Conservation (phyloP, 2,797 vertebrate genomes). For the Phrynocephalus vlangalii region DNA sequence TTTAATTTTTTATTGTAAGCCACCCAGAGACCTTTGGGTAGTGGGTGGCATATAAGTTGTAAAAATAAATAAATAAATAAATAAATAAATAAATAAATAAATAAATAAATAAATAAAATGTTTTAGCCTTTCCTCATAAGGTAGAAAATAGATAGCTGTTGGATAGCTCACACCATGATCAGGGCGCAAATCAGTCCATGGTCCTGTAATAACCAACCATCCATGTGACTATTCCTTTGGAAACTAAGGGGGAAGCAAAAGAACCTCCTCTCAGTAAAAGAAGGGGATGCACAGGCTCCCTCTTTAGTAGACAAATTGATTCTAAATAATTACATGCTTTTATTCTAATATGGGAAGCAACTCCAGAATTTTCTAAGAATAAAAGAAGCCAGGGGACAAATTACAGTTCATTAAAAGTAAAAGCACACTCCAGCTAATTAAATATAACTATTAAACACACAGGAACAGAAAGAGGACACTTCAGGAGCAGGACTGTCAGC, state of each 20-base stretch:
- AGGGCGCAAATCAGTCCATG: too few relatives aligned
- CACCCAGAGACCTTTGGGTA: too few relatives aligned
- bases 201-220: too few relatives aligned
- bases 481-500: neutral
- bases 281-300: neutral
- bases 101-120: too few relatives aligned
- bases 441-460: neutral
- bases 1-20: too few relatives aligned
- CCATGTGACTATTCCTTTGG: neutral
- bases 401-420: neutral
- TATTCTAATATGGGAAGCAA: neutral
- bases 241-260: neutral
- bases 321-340: neutral
- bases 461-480: neutral
- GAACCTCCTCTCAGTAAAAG: too few relatives aligned
- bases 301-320: neutral
- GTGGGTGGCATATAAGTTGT: too few relatives aligned
- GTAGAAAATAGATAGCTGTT: too few relatives aligned
- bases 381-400: neutral
- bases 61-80: too few relatives aligned
- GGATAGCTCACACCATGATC: too few relatives aligned
- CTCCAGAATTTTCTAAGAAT: neutral
- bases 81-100: too few relatives aligned
- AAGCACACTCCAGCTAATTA: neutral
- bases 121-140: too few relatives aligned